Conservation (phyloP, 2,113 vertebrate genomes). For the Phalacrocorax aristotelis region DNA sequence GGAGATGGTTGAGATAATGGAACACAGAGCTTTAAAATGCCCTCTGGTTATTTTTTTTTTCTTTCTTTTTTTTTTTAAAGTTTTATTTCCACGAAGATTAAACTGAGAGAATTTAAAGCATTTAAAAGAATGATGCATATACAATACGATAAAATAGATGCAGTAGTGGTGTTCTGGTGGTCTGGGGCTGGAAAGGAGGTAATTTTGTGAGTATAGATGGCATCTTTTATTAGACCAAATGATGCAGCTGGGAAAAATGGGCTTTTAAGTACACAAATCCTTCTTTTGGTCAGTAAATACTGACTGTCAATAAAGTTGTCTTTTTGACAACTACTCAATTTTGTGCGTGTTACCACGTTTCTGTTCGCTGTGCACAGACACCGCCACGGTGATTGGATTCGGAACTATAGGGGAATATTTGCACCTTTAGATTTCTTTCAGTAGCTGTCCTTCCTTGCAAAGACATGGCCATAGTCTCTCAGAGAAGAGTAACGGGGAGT, state of each 20-base stretch:
- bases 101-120: background rate
- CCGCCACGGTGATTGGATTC: accelerated
- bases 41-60: background rate
- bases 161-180: background rate
- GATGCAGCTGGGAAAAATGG: background rate
- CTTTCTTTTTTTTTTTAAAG: too few species aligned
- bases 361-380: background rate
- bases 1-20: slow-evolving; percentile 15
- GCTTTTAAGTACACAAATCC: background rate
- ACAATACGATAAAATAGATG: background rate
- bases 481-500: background rate
- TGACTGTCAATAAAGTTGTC: background rate
- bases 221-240: background rate
- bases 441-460: background rate
- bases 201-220: background rate
- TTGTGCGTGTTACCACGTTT: accelerated
- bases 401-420: background rate
- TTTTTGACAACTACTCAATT: background rate
- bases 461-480: accelerated
- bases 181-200: background rate
- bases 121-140: background rate
- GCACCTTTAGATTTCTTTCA: background rate
- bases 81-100: background rate
- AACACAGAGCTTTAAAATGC: slow-evolving; percentile 2
- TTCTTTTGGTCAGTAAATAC: background rate